phyloP scores from a whole-genome alignment of 2,888 invertebrate genomes.

The Argyresthia goedartella region DNA sequence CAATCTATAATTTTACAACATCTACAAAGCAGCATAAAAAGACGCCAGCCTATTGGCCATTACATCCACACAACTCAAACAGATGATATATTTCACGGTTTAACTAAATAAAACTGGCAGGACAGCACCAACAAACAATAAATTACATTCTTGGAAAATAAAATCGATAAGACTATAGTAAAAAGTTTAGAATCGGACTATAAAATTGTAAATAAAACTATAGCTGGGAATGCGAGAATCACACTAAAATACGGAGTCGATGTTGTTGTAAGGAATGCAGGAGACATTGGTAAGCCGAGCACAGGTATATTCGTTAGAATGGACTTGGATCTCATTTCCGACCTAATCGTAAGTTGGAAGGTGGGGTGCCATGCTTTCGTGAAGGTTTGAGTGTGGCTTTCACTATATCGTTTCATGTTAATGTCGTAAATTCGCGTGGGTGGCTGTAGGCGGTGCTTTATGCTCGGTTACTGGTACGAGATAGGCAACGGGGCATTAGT shows the following conservation, averaged over 20 bases:
- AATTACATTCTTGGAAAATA: background rate
- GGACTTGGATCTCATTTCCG: too few species aligned
- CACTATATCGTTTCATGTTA: background rate
- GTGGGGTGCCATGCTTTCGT: background rate
- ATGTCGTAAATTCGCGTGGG: conserved; percentile 7
- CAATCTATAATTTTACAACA: too few species aligned
- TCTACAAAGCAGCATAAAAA: too few species aligned
- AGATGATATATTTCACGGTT: too few species aligned
- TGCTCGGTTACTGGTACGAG: conserved; percentile 11
- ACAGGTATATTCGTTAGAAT: too few species aligned
- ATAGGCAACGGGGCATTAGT: conserved; percentile 17
- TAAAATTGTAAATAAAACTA: conserved; percentile 1
- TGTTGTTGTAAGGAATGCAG: too few species aligned
- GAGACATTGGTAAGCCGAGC: too few species aligned
- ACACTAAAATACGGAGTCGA: background rate
- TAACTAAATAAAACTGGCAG: too few species aligned
- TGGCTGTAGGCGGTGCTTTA: conserved; percentile 28
- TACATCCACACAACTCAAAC: too few species aligned
- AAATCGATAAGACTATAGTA: background rate
- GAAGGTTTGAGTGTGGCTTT: background rate
- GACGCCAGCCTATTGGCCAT: too few species aligned
- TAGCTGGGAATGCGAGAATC: background rate
- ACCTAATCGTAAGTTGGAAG: background rate
- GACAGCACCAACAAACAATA: background rate
- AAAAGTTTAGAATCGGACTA: background rate